Conservation (phyloP, 2,113 vertebrate species). For the Xiphias gladius region DNA sequence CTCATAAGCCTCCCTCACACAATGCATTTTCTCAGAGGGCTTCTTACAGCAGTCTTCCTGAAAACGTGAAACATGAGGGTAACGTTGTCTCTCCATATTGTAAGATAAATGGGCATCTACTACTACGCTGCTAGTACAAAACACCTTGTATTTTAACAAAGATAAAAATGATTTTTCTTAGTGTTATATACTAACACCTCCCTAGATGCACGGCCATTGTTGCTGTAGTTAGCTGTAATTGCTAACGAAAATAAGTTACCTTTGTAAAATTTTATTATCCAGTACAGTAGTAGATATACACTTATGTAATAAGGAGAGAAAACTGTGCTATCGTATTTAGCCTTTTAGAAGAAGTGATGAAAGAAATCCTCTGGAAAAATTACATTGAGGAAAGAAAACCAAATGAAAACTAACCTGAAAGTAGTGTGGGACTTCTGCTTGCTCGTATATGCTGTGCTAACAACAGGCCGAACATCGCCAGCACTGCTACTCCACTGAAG, state of each 20-base stretch:
- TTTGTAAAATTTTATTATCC: background rate
- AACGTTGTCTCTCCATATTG: background rate
- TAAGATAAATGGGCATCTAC: background rate
- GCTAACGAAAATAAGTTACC: background rate
- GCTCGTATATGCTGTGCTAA: background rate
- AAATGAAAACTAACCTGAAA: background rate
- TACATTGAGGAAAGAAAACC: background rate
- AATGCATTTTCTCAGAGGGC: background rate
- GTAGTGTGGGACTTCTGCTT: background rate
- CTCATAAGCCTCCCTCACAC: background rate
- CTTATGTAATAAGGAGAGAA: background rate
- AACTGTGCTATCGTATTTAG: background rate
- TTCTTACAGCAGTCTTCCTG: background rate
- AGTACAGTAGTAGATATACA: background rate
- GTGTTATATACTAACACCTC: background rate
- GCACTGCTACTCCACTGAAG: background rate
- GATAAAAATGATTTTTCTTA: background rate
- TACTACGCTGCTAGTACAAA: background rate
- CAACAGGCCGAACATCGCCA: background rate
- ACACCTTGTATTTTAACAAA: background rate
- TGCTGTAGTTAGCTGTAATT: background rate
- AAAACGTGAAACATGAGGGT: background rate
- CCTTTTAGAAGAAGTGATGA: background rate
- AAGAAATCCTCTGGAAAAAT: background rate
- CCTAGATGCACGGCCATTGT: background rate